Base-by-base conservation (phyloP, 2,113 vertebrate species). In the Hippocampus barbouri region DNA sequence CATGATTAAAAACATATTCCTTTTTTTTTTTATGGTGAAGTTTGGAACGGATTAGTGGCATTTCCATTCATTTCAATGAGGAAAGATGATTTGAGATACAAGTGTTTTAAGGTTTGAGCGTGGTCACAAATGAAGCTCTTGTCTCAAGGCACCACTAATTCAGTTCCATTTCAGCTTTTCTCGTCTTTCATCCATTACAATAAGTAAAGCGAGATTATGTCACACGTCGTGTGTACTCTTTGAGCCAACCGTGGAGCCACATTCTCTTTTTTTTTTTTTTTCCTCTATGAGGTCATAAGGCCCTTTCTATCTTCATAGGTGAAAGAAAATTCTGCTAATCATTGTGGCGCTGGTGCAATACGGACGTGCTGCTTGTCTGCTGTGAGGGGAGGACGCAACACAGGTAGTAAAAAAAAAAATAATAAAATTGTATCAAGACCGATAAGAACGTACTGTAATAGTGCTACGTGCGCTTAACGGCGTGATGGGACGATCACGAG, bases 381-480 rank as follows among this genome's bases (percentile, higher is more conserved):
- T 72, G 70, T 15, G 25, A 77, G 75, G 73, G 78, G 78, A 25
- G 12, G 56, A 57, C 4, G 11, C 12, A 81, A 86, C 67, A 70
- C 64, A 66, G 73, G 61, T 77, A 76, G 68, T 49, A 41, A 9
- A 5, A 59, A 34, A 69, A 73, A 64, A 27, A 27, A n/a, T n/a
- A n/a, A n/a, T n/a, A 18, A 0, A 61, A 18, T 3, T 9, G 20
- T 8, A 12, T 18, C 2, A 18, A 34, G 16, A 61, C 0, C 12
- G 15, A 34, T 61, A 34, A 61, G 59, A 8, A 18, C 34, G 59
- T 25, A 25, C 25, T 25, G 25, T 34, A 6, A 34, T 61, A 0
- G 15, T 16, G 23, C n/a, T 59, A 59, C 11, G n/a, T 61, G 27
- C 27, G 6, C 23, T 5, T 12, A 25, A 16, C 56, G 15, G 21